These are phyloP conservation scores for Odobenus rosmarus DNA, from an alignment of 2,113 vertebrate species.

Conservation along the genomic window DNA sequence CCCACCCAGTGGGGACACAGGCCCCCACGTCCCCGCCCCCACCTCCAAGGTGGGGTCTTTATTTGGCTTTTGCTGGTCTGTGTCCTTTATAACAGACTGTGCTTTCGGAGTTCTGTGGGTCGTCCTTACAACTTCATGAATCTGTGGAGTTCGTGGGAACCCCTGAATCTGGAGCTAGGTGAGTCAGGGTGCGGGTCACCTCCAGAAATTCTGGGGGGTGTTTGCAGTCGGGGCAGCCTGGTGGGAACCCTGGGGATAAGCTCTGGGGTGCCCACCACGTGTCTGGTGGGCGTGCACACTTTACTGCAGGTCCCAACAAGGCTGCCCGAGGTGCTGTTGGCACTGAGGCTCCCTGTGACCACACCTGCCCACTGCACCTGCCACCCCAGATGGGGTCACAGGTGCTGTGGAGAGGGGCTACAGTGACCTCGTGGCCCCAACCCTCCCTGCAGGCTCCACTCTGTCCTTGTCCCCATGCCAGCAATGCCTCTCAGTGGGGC, in stretches of 20 bases:
- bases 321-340: accelerated
- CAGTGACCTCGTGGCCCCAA: not conserved
- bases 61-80: not conserved
- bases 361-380: accelerated
- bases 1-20: not conserved
- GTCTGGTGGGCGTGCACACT: accelerated
- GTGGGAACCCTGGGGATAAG: not conserved
- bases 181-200: not conserved
- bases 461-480: accelerated
- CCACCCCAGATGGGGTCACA: not conserved
- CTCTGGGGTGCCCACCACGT: not conserved
- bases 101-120: not conserved
- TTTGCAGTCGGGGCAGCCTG: not conserved
- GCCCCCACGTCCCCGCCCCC: not conserved
- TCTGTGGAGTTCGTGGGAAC: not conserved
- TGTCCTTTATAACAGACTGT: not conserved
- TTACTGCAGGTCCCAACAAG: too few relatives aligned
- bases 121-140: not conserved
- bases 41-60: not conserved
- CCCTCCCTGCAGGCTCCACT: not conserved
- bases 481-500: not conserved
- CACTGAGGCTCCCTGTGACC: too few relatives aligned
- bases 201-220: not conserved
- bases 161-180: not conserved
- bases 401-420: not conserved